These are phyloP conservation scores for Sakesphorus luctuosus DNA, from an alignment of 2,113 vertebrate genomes.

Conservation along the genomic window DNA sequence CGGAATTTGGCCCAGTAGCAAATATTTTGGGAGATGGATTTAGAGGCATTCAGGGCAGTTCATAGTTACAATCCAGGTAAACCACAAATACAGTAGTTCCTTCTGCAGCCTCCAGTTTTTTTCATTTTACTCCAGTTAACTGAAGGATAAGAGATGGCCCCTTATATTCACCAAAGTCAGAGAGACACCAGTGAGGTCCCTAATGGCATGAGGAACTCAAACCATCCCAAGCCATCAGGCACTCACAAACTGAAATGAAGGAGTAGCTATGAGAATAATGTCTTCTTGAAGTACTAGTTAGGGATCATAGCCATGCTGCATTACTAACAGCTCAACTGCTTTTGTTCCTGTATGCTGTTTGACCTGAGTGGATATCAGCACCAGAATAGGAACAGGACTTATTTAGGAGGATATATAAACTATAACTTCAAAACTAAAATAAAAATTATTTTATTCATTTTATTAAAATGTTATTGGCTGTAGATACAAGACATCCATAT, in stretches of 20 bases:
- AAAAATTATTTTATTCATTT: neutral
- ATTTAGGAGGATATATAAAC: neutral
- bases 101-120: neutral
- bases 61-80: neutral
- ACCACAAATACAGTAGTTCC: neutral
- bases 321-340: conserved; percentile 5
- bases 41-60: neutral
- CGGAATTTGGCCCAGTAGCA: neutral
- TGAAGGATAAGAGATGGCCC: neutral
- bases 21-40: neutral
- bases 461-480: neutral
- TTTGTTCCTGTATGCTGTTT: neutral
- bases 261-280: conserved; percentile 13
- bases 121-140: neutral
- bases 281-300: conserved; percentile 28
- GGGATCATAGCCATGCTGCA: neutral
- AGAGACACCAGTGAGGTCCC: neutral
- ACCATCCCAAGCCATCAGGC: neutral
- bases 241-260: neutral
- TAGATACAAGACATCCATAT: neutral
- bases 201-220: neutral
- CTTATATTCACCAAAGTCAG: neutral
- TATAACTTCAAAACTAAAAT: neutral
- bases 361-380: neutral
- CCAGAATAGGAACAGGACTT: neutral